Percentiles rank a stretch among this genome's conserved stretches.
These are phyloP conservation scores for Schrankia costaestrigalis DNA, from an alignment of 2,888 invertebrate genomes.

Conservation along the genomic window DNA sequence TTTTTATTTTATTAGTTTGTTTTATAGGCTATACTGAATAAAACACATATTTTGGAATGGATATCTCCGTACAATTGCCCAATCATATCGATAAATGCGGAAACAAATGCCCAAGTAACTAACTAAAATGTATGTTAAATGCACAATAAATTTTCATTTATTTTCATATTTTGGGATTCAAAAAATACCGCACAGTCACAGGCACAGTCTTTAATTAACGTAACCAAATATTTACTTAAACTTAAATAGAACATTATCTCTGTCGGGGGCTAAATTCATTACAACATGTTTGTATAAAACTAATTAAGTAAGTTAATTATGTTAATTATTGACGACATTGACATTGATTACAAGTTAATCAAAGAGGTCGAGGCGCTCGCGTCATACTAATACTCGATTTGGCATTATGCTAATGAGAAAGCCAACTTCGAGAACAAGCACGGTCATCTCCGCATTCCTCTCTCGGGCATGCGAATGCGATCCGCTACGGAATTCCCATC, in stretches of 20 bases:
- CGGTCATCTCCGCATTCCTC: conserved; percentile 76
- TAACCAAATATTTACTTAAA: too few relatives aligned
- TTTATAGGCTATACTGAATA: too few relatives aligned
- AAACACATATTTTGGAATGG: too few relatives aligned
- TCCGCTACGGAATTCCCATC: conserved; percentile 60
- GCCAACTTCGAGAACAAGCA: conserved; percentile 48
- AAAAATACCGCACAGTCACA: too few relatives aligned
- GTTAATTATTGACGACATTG: conserved; percentile 23
- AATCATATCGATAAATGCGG: too few relatives aligned
- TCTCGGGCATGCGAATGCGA: conserved; percentile 45
- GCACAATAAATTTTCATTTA: too few relatives aligned
- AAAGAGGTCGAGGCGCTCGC: conserved; percentile 29
- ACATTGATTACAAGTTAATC: conserved; percentile 29
- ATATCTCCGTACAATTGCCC: too few relatives aligned
- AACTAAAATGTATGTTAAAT: too few relatives aligned
- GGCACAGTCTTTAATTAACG: too few relatives aligned
- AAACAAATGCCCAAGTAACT: too few relatives aligned
- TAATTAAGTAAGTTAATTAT: conserved; percentile 22
- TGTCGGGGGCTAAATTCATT: conserved; percentile 11
- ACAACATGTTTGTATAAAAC: conserved; percentile 12
- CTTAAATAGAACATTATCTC: conserved; percentile 5
- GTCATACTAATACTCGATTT: conserved; percentile 43
- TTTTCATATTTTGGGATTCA: too few relatives aligned
- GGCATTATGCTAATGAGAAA: conserved; percentile 61
- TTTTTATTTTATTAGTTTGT: too few relatives aligned